Conservation (phyloP, 1,140 invertebrate species). For the Nasonia giraulti region DNA sequence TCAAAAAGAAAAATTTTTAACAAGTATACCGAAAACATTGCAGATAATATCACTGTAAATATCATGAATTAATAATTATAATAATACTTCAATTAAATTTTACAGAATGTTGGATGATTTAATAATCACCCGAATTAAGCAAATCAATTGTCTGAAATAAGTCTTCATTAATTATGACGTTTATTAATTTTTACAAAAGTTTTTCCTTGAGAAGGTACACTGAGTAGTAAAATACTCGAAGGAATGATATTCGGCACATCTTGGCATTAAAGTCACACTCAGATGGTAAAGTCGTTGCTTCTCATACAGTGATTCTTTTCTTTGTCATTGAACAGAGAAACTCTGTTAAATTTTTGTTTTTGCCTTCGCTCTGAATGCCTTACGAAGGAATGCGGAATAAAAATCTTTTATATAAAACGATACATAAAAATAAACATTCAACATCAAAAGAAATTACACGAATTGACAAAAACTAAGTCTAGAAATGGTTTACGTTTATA, state of each 20-base stretch:
- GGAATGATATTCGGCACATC: constrained; percentile 67
- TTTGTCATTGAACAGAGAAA: constrained; percentile 5
- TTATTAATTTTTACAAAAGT: constrained; percentile 42
- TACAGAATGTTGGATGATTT: background rate
- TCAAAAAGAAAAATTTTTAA: constrained; percentile 47
- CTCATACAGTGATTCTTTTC: constrained; percentile 16
- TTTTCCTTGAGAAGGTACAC: constrained; percentile 60
- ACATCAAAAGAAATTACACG: constrained; percentile 4
- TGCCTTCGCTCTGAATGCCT: constrained; percentile 26
- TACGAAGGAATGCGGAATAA: constrained; percentile 35
- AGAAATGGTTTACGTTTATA: constrained; percentile 19
- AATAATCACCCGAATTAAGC: too few species aligned
- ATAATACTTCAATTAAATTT: background rate
- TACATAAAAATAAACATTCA: constrained; percentile 31
- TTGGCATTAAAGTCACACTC: constrained; percentile 64
- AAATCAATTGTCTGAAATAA: background rate
- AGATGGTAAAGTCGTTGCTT: constrained; percentile 55
- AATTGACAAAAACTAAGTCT: constrained; percentile 21
- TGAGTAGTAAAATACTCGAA: constrained; percentile 58
- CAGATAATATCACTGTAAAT: constrained; percentile 29
- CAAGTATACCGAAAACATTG: constrained; percentile 38
- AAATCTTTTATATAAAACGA: constrained; percentile 35
- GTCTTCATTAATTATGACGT: constrained; percentile 33
- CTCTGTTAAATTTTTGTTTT: constrained; percentile 28
- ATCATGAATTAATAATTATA: background rate